Conservation (phyloP, 2,888 invertebrate genomes). For the Cybosia mesomella region DNA sequence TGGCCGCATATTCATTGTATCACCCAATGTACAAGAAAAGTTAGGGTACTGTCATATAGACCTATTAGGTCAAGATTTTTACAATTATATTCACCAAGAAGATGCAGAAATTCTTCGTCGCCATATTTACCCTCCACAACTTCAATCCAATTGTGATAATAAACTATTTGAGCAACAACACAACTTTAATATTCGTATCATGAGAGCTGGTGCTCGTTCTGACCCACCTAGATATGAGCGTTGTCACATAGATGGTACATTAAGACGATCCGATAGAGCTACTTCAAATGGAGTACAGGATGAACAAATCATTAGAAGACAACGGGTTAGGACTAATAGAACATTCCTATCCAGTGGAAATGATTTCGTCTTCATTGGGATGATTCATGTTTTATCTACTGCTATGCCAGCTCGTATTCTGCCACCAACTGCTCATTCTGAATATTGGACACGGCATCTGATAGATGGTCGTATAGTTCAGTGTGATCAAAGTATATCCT, state of each 20-base stretch:
- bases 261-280: conserved; percentile 87
- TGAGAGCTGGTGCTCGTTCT: conserved; percentile 90
- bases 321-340: conserved; percentile 83
- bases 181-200: conserved; percentile 87
- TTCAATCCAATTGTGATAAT: conserved; percentile 72
- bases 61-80: conserved; percentile 95
- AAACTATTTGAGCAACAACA: conserved; percentile 81
- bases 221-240: conserved; percentile 91
- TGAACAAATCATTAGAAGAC: conserved; percentile 83
- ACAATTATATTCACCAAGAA: conserved; percentile 93
- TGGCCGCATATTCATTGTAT: conserved; percentile 95
- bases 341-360: conserved; percentile 87
- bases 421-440: conserved; percentile 90
- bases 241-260: conserved; percentile 90
- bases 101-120: conserved; percentile 92
- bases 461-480: conserved; percentile 96
- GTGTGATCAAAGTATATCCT: conserved; percentile 96
- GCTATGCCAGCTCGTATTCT: conserved; percentile 87
- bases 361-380: conserved; percentile 90
- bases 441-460: conserved; percentile 96
- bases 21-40: conserved; percentile 93
- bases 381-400: conserved; percentile 89
- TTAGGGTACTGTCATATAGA: conserved; percentile 96
- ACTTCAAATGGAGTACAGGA: conserved; percentile 83
- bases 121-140: conserved; percentile 88